Evolutionary conservation across 2,797 vertebrate species (phyloP).

Genomic region (Hydrocynus forskahlii): DNA sequence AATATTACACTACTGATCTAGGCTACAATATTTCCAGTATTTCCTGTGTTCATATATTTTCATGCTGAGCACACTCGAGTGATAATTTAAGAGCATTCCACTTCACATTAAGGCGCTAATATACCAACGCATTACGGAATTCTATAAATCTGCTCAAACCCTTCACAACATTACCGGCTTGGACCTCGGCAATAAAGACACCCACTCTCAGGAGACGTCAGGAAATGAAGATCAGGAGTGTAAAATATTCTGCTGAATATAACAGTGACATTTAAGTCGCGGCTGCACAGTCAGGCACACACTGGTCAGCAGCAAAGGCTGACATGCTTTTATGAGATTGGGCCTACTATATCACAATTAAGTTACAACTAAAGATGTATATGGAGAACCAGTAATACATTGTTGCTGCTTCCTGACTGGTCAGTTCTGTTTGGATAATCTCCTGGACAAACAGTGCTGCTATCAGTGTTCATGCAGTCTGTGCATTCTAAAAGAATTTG

Average conservation of each 20-base stretch:
- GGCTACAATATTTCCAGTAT: too few species aligned
- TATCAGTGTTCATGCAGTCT: too few species aligned
- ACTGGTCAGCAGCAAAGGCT: neutral
- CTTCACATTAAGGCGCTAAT: neutral
- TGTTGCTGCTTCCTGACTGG: too few species aligned
- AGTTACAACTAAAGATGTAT: too few species aligned
- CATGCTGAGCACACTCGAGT: neutral
- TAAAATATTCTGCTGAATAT: neutral
- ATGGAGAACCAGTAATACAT: too few species aligned
- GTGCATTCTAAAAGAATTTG: too few species aligned
- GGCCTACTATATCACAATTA: neutral
- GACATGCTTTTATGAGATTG: neutral
- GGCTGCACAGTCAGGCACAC: neutral
- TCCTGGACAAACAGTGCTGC: too few species aligned
- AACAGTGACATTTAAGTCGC: neutral
- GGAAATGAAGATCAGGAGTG: neutral
- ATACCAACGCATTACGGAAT: neutral
- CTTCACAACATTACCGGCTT: neutral
- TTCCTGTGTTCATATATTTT: neutral
- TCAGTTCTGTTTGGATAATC: too few species aligned
- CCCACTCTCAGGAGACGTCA: neutral
- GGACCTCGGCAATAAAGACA: neutral
- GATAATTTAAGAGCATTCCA: constrained; percentile 3
- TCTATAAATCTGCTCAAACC: constrained; percentile 4
- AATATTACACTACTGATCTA: too few species aligned